Conservation (phyloP, 2,888 invertebrate genomes). For the Patella depressa region DNA sequence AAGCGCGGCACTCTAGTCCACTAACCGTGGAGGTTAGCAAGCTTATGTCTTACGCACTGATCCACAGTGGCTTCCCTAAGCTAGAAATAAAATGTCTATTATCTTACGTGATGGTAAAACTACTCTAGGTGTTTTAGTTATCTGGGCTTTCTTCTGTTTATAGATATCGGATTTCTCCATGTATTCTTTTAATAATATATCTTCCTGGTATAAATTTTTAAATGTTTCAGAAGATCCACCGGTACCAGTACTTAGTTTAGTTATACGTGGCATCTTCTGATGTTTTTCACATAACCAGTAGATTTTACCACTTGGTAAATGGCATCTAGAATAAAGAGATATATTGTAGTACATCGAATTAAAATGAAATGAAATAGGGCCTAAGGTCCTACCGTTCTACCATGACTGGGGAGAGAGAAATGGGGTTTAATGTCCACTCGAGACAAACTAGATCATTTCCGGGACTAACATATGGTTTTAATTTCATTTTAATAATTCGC, state of each 20-base stretch:
- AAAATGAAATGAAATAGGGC: no score
- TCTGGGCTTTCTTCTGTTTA: conserved; percentile 36
- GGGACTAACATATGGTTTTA: no score
- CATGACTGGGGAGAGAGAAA: no score
- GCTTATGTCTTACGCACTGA: no score
- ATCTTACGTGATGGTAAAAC: not conserved
- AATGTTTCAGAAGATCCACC: conserved; percentile 38
- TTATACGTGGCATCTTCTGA: conserved; percentile 56
- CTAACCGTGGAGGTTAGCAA: no score
- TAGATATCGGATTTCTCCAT: conserved; percentile 45
- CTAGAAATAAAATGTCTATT: no score
- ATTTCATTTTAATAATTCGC: no score
- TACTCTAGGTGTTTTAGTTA: not conserved
- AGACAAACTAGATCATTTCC: no score
- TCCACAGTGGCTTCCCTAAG: no score
- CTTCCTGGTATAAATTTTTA: conserved; percentile 52
- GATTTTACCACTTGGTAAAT: conserved; percentile 63
- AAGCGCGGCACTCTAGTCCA: no score
- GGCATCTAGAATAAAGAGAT: conserved; percentile 45
- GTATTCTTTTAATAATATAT: conserved; percentile 51
- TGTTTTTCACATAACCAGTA: conserved; percentile 63
- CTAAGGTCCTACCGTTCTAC: not conserved
- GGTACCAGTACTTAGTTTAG: conserved; percentile 45
- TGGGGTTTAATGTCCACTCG: no score
- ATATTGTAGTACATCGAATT: not conserved